phyloP scores from a whole-genome alignment of 1,140 invertebrate genomes.

The Bombus waltoni region DNA sequence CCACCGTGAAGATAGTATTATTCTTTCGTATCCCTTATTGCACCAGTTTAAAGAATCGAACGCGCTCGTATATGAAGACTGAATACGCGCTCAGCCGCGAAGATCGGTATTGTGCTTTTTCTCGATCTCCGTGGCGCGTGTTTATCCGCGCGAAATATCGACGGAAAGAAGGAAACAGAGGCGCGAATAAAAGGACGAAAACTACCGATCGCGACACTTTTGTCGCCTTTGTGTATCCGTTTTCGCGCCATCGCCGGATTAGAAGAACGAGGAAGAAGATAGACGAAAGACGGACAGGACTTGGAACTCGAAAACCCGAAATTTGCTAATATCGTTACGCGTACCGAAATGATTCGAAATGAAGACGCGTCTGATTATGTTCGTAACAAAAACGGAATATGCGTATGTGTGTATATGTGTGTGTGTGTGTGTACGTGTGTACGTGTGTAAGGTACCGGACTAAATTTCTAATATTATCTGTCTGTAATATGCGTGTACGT shows the following conservation, averaged over 20 bases:
- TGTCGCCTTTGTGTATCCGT: not conserved
- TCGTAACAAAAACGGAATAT: not conserved
- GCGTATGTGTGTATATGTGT: too few relatives aligned
- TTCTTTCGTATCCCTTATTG: slow-evolving; percentile 30
- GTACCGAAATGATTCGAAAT: not conserved
- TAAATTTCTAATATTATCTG: not conserved
- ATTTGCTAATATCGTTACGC: not conserved
- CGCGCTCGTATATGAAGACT: not conserved
- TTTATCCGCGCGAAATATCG: not conserved
- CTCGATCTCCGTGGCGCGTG: not conserved
- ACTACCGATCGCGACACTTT: not conserved
- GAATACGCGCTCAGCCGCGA: not conserved
- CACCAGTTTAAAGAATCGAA: slow-evolving; percentile 22
- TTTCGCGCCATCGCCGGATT: not conserved
- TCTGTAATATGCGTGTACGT: not conserved
- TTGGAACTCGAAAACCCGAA: not conserved
- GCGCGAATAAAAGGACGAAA: not conserved
- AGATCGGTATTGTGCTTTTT: not conserved
- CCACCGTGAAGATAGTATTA: not conserved
- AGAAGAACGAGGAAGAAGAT: not conserved
- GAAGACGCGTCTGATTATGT: not conserved
- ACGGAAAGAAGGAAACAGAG: not conserved
- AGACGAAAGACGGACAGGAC: not conserved
- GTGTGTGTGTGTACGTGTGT: too few relatives aligned
- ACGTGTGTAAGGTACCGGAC: not conserved